Evolutionary conservation across 2,888 invertebrate genomes (phyloP).

Genomic region (Phyto melanocephala): DNA sequence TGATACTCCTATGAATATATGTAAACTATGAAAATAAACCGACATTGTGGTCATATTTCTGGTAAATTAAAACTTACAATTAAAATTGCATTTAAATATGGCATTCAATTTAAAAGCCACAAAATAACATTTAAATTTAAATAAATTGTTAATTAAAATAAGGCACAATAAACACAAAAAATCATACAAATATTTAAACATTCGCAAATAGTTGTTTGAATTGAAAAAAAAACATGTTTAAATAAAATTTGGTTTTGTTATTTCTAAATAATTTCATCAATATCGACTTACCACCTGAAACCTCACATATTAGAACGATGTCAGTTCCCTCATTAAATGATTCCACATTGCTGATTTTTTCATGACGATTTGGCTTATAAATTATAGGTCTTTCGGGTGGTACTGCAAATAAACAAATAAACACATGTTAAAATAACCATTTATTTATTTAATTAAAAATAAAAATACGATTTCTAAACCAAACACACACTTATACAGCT

Average conservation of each 20-base stretch:
- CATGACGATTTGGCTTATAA: conserved; percentile 88
- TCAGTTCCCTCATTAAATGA: conserved; percentile 92
- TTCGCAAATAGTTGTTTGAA: not conserved
- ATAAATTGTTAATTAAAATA: conserved; percentile 58
- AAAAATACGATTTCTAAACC: not conserved
- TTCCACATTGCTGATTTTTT: conserved; percentile 86
- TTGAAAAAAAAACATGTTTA: not conserved
- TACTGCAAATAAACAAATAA: conserved; percentile 80
- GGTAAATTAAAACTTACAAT: conserved; percentile 65
- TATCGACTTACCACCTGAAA: conserved; percentile 85
- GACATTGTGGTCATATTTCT: conserved; percentile 55
- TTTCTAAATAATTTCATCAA: conserved; percentile 13
- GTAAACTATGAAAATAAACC: conserved; percentile 39
- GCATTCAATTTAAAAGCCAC: conserved; percentile 59
- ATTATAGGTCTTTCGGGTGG: conserved; percentile 90
- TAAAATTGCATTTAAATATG: conserved; percentile 65
- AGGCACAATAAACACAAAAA: conserved; percentile 6
- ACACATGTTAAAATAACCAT: conserved; percentile 8
- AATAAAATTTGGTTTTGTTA: conserved; percentile 2
- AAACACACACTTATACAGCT: not conserved
- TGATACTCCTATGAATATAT: too few relatives aligned
- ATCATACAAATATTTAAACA: not conserved
- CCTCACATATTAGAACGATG: conserved; percentile 90
- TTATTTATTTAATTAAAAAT: conserved; percentile 8
- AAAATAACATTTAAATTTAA: conserved; percentile 57